phyloP scores from a whole-genome alignment of 2,113 vertebrate species.

The Seriola aureovittata region DNA sequence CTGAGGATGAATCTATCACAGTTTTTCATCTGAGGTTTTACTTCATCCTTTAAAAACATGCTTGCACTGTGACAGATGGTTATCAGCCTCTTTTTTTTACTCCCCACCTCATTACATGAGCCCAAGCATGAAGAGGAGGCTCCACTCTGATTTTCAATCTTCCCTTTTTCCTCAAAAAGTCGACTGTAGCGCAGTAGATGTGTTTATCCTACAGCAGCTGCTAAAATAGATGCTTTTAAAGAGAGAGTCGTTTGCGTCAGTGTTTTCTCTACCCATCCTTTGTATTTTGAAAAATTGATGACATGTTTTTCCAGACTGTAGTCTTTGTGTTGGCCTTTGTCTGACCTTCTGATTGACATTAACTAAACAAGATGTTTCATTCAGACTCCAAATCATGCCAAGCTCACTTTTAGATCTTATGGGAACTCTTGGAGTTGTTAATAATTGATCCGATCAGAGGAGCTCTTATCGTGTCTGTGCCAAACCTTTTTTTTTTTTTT shows the following conservation, averaged over 20 bases:
- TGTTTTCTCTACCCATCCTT: not conserved
- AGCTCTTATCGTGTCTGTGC: slow-evolving; percentile 2
- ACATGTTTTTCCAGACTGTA: slow-evolving; percentile 46
- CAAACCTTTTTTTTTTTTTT: not conserved
- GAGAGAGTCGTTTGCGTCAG: slow-evolving; percentile 30
- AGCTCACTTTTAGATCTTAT: slow-evolving; percentile 15
- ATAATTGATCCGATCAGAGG: slow-evolving; percentile 52
- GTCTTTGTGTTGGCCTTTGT: slow-evolving; percentile 5
- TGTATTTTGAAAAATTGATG: slow-evolving; percentile 54
- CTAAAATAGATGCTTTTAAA: slow-evolving; percentile 39
- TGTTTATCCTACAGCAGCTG: not conserved
- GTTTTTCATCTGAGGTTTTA: slow-evolving; percentile 44
- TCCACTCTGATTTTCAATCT: not conserved
- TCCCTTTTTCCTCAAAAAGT: not conserved
- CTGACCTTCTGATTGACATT: slow-evolving; percentile 32
- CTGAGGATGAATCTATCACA: slow-evolving; percentile 31
- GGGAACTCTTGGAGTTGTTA: slow-evolving; percentile 38
- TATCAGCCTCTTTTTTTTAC: not conserved
- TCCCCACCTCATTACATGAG: not conserved
- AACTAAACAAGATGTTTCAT: slow-evolving; percentile 43
- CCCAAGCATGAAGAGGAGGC: not conserved
- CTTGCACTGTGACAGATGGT: slow-evolving; percentile 17
- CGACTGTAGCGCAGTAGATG: not conserved
- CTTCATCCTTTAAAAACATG: slow-evolving; percentile 20
- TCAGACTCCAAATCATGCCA: slow-evolving; percentile 9